Conservation (phyloP, 1,140 invertebrate species). For the Thaumatotibia leucotreta region DNA sequence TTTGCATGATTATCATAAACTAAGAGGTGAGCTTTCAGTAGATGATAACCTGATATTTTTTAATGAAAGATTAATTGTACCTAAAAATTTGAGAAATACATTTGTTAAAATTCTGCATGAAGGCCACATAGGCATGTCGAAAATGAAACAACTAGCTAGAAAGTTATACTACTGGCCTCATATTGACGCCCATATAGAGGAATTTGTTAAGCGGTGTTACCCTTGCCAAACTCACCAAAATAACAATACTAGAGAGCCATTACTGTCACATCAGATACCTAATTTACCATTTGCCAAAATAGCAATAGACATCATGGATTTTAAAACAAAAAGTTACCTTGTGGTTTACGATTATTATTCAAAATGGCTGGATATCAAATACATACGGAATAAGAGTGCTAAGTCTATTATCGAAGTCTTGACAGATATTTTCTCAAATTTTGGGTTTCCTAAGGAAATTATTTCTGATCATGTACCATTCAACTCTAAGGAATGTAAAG, state of each 20-base stretch:
- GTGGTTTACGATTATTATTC: slow-evolving; percentile 34
- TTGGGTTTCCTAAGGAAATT: slow-evolving; percentile 31
- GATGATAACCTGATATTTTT: slow-evolving; percentile 38
- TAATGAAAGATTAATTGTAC: slow-evolving; percentile 35
- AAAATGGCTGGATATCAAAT: slow-evolving; percentile 42
- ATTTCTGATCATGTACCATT: slow-evolving; percentile 24
- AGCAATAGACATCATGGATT: no score
- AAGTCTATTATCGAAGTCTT: slow-evolving; percentile 26
- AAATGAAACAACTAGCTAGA: no score
- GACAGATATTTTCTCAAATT: slow-evolving; percentile 32
- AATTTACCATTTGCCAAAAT: slow-evolving; percentile 32
- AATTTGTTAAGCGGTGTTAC: slow-evolving; percentile 29
- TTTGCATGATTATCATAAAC: slow-evolving; percentile 27
- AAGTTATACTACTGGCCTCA: slow-evolving; percentile 44
- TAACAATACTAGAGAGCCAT: slow-evolving; percentile 36
- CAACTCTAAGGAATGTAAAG: slow-evolving; percentile 18
- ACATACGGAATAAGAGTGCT: slow-evolving; percentile 28
- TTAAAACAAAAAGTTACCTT: no score
- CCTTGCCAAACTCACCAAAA: slow-evolving; percentile 37
- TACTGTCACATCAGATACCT: slow-evolving; percentile 34
- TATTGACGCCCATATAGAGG: slow-evolving; percentile 37
- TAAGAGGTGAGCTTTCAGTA: background rate
- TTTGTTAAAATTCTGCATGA: slow-evolving; percentile 44
- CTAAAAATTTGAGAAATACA: slow-evolving; percentile 26
- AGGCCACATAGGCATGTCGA: slow-evolving; percentile 24